Evolutionary conservation across 2,888 invertebrate species (phyloP).

Genomic region (Thelaira solivaga): DNA sequence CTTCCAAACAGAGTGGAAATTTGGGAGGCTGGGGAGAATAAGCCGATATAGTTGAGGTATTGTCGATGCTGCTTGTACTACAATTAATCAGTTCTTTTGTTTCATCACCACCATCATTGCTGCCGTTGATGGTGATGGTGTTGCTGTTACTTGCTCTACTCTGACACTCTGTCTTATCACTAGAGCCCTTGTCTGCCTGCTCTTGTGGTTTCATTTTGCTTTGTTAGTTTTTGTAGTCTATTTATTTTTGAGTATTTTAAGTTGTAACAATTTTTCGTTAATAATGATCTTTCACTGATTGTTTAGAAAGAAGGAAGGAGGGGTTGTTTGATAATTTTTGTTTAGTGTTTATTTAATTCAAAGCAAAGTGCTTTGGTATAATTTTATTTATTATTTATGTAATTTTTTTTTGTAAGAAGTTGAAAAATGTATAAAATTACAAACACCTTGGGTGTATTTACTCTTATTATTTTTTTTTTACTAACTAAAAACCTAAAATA

Average conservation of each 20-base stretch:
- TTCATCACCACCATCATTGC: neutral
- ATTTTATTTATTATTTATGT: too few species aligned
- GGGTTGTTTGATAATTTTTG: too few species aligned
- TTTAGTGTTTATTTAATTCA: too few species aligned
- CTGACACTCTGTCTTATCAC: neutral
- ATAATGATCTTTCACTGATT: too few species aligned
- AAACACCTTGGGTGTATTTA: too few species aligned
- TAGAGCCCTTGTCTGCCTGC: neutral
- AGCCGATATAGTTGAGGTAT: conserved; percentile 23
- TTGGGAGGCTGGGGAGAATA: neutral
- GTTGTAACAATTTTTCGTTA: too few species aligned
- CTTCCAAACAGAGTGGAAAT: neutral
- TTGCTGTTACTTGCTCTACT: neutral
- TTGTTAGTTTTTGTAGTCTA: too few species aligned
- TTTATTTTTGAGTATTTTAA: too few species aligned
- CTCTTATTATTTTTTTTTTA: neutral
- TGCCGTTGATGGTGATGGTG: neutral
- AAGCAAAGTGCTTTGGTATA: too few species aligned
- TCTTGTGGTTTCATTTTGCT: conserved; percentile 42
- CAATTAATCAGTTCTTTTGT: conserved; percentile 25
- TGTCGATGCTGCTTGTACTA: conserved; percentile 37
- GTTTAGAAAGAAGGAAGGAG: too few species aligned
- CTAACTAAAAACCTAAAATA: conserved; percentile 9
- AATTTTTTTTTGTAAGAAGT: too few species aligned
- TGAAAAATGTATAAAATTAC: too few species aligned